Evolutionary conservation across 2,888 invertebrate genomes (phyloP), one percentile per base, ranked within the genome.

Genomic region (Stenodera caucasica): DNA sequence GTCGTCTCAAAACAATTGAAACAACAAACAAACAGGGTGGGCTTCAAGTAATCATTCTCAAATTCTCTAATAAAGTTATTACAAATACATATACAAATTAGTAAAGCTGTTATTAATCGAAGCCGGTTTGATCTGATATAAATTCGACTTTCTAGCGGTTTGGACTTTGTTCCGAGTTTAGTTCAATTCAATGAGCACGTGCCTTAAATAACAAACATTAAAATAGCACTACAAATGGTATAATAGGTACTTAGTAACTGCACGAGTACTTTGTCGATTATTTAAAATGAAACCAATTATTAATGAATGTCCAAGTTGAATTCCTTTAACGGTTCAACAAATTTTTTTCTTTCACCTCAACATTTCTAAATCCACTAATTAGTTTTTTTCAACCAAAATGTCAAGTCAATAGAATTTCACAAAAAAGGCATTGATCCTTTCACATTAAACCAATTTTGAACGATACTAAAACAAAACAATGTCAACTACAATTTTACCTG

Each of bases 131-230:
- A 30, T 30, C 30, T 30, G 3, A 8, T 9, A 30, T 30, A 7
- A 30, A 30, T 30, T 9, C 9, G 8, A 30, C 30, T 30, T 5
- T 30, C 30, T 30, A 9, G 7, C 23, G n/a, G 6, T n/a, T 23
- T 23, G 21, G 23, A 45, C 23, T 45, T 45, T 45, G 45, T n/a
- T 45, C n/a, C 21, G 23, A 45, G 11, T 12, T 21, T 21, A 45
- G 23, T 18, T 18, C 9, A 40, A 15, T 40, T 40, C 40, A 40
- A 40, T 7, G 37, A 64, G 67, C 67, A 66, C 67, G 67, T 67
- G 67, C 67, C 61, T 67, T 63, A 64, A 67, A 66, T 67, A 64
- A 65, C 64, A 64, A 66, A 59, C 61, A 54, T 58, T 58, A 54
- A 53, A 57, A 58, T 59, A 57, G 53, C 57, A 65, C 54, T 21